Conservation (phyloP, 2,113 vertebrate genomes). For the Copsychus sechellarum region DNA sequence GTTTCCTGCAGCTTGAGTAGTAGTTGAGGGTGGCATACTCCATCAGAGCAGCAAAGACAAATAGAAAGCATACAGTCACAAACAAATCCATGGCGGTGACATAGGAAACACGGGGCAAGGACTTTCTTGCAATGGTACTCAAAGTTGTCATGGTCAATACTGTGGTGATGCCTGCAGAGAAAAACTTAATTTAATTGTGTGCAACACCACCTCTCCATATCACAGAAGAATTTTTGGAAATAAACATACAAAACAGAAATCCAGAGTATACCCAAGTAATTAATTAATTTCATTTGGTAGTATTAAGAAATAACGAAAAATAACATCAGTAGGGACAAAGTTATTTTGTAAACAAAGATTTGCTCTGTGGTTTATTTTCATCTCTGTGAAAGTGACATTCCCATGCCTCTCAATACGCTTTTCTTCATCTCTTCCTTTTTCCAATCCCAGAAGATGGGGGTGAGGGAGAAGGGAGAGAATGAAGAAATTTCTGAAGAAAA, state of each 20-base stretch:
- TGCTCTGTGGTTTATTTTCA: not conserved
- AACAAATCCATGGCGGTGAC: slow-evolving; percentile 97
- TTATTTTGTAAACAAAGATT: not conserved
- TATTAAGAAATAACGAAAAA: not conserved
- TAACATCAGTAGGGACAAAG: not conserved
- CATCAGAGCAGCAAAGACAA: slow-evolving; percentile 96
- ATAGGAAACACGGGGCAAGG: slow-evolving; percentile 92
- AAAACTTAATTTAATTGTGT: not conserved
- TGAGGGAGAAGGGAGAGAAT: not conserved
- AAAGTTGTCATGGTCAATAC: slow-evolving; percentile 97
- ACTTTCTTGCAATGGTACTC: slow-evolving; percentile 92
- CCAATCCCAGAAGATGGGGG: not conserved
- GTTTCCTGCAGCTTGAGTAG: slow-evolving; percentile 85
- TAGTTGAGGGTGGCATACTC: slow-evolving; percentile 96
- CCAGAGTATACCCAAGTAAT: not conserved
- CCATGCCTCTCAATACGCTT: not conserved
- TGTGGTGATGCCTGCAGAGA: slow-evolving; percentile 88
- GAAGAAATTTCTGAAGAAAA: not conserved
- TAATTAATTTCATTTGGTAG: not conserved
- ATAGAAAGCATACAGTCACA: slow-evolving; percentile 96
- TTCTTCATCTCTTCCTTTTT: not conserved
- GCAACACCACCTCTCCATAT: not conserved
- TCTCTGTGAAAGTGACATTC: not conserved
- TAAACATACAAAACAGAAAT: not conserved
- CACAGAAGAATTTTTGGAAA: not conserved